Conservation (phyloP, 1,140 invertebrate genomes). For the Meloidogyne chitwoodi region DNA sequence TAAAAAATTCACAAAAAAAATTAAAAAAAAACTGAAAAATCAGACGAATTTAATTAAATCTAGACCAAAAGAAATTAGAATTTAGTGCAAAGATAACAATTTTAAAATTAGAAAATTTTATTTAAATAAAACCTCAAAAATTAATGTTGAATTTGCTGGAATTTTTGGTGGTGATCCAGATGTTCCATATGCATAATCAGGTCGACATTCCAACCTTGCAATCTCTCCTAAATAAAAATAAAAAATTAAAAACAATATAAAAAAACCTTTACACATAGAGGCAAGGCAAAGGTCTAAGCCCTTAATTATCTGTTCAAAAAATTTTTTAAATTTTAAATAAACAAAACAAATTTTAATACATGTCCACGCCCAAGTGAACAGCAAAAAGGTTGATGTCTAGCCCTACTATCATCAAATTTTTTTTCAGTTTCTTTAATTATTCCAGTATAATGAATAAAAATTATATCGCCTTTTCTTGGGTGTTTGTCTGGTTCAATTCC, state of each 20-base stretch:
- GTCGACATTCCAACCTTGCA: constrained; percentile 75
- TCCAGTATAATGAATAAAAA: constrained; percentile 89
- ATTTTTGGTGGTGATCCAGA: constrained; percentile 80
- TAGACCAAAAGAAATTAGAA: no score
- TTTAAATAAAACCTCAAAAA: constrained; percentile 72
- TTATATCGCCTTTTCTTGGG: constrained; percentile 69
- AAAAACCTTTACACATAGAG: constrained; percentile 79
- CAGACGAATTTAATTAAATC: no score
- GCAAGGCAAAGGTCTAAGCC: constrained; percentile 90
- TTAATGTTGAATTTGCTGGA: constrained; percentile 79
- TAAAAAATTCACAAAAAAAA: constrained; percentile 59
- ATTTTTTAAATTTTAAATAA: neutral
- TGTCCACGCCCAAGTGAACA: constrained; percentile 76
- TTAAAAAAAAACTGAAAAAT: constrained; percentile 29
- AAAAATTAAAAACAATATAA: neutral
- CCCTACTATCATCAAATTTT: constrained; percentile 85
- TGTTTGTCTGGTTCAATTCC: constrained; percentile 68
- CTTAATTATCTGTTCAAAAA: constrained; percentile 72
- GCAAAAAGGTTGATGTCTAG: constrained; percentile 76
- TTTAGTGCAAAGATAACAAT: no score
- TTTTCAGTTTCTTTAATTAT: constrained; percentile 77
- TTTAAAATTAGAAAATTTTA: no score
- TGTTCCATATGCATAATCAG: constrained; percentile 86
- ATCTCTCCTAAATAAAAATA: constrained; percentile 66
- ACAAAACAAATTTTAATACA: constrained; percentile 14